A percentile compares a stretch with the other conserved stretches of the same genome.
Evolutionary conservation across 2,888 invertebrate genomes (phyloP).

Genomic region (Volucella bombylans): DNA sequence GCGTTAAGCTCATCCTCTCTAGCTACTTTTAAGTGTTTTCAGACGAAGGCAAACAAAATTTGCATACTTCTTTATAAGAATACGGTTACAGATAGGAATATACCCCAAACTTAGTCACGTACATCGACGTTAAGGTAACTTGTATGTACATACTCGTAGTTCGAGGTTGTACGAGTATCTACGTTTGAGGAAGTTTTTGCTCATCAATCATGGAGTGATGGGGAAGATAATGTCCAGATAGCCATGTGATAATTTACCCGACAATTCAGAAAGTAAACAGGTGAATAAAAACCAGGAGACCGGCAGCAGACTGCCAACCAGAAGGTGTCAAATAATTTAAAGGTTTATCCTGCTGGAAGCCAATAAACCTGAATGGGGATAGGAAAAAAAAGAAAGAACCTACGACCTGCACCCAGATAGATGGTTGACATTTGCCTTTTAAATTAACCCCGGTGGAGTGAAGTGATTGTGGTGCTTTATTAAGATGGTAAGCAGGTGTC

Average conservation of each 20-base stretch:
- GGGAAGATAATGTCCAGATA: constrained; percentile 58
- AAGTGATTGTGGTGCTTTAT: constrained; percentile 22
- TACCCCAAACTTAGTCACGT: no score
- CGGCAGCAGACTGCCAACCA: background rate
- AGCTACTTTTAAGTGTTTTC: constrained; percentile 23
- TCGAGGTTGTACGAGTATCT: background rate
- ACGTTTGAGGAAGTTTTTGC: constrained; percentile 36
- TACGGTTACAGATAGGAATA: background rate
- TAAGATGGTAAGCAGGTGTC: constrained; percentile 43
- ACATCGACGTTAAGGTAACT: no score
- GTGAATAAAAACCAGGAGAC: background rate
- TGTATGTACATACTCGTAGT: background rate
- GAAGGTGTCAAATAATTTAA: constrained; percentile 57
- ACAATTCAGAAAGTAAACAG: constrained; percentile 37
- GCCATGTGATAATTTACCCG: constrained; percentile 66
- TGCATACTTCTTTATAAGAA: constrained; percentile 53
- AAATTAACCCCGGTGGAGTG: constrained; percentile 52
- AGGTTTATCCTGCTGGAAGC: constrained; percentile 58
- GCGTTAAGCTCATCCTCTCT: constrained; percentile 13
- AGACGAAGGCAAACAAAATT: constrained; percentile 52
- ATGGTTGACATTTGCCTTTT: constrained; percentile 47
- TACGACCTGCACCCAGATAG: constrained; percentile 1
- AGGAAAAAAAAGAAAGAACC: background rate
- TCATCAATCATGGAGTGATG: constrained; percentile 62
- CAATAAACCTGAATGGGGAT: constrained; percentile 6